A percentile compares a stretch with the other conserved stretches of the same genome.
phyloP scores from a whole-genome alignment of 2,888 invertebrate species.

The Andrena haemorrhoa region DNA sequence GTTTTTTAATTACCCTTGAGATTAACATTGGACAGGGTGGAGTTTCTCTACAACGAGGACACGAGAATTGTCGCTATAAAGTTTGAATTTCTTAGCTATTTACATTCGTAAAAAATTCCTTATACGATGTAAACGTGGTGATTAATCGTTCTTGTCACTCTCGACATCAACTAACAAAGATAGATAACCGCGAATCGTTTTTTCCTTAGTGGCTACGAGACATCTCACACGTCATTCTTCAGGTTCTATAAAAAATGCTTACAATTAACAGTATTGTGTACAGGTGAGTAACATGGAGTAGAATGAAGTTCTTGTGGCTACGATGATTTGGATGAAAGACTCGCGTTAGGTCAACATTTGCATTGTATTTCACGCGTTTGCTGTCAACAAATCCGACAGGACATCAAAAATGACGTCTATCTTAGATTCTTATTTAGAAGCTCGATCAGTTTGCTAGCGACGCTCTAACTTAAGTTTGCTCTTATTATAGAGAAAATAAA shows the following conservation, averaged over 20 bases:
- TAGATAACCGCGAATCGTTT: neutral
- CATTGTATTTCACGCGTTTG: constrained; percentile 23
- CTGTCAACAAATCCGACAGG: neutral
- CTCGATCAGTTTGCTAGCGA: too few relatives aligned
- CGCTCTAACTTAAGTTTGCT: too few relatives aligned
- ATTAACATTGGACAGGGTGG: constrained; percentile 1
- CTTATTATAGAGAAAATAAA: too few relatives aligned
- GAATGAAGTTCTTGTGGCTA: constrained; percentile 21
- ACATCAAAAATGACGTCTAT: too few relatives aligned
- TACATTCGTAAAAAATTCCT: constrained; percentile 56
- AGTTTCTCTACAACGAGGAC: constrained; percentile 28
- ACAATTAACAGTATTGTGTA: constrained; percentile 25
- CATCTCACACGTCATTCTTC: neutral
- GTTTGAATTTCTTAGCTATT: constrained; percentile 32
- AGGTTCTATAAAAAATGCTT: constrained; percentile 47
- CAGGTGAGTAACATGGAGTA: constrained; percentile 18
- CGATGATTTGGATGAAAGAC: constrained; percentile 47
- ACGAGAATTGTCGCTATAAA: constrained; percentile 26
- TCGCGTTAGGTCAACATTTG: constrained; percentile 14
- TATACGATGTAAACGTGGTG: constrained; percentile 23
- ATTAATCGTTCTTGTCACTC: neutral
- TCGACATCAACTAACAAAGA: constrained; percentile 10
- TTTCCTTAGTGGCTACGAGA: constrained; percentile 14
- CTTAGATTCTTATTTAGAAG: too few relatives aligned
- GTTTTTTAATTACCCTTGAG: neutral